A percentile compares a stretch with the other conserved stretches of the same genome.
Conservation (phyloP, 1,140 invertebrate genomes). For the Drosophila nannoptera region DNA sequence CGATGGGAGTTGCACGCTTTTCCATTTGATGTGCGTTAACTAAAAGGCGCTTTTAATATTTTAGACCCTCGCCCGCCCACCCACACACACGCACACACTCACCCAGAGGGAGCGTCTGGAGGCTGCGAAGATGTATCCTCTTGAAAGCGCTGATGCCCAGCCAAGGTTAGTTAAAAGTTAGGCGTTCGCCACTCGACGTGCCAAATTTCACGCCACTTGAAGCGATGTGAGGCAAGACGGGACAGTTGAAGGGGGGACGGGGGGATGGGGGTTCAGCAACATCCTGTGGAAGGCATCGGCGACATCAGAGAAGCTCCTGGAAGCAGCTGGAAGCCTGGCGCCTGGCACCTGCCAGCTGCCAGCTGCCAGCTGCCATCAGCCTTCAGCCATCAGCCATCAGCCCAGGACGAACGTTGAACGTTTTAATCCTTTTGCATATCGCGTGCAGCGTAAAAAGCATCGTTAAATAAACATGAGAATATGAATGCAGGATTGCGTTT, state of each 20-base stretch:
- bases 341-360: conserved; percentile 8
- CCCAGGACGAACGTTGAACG: conserved; percentile 16
- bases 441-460: conserved; percentile 71
- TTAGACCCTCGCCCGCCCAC: conserved; percentile 8
- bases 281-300: conserved; percentile 4
- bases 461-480: conserved; percentile 76
- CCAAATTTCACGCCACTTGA: conserved; percentile 72
- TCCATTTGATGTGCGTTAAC: conserved; percentile 57
- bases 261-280: conserved; percentile 4
- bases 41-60: conserved; percentile 58
- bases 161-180: conserved; percentile 67
- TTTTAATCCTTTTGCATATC: conserved; percentile 74
- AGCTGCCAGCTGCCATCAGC: conserved; percentile 6
- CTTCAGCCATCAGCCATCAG: conserved; percentile 9
- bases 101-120: background rate
- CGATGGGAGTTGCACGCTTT: conserved; percentile 33
- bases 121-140: conserved; percentile 21
- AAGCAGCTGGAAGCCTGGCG: background rate
- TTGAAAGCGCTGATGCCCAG: conserved; percentile 45
- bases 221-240: conserved; percentile 9
- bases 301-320: conserved; percentile 1
- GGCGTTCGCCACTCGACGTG: conserved; percentile 55
- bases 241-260: background rate
- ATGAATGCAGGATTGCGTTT: conserved; percentile 68
- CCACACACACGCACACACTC: conserved; percentile 14